phyloP scores from a whole-genome alignment of 2,797 vertebrate genomes.

The Pseudochirops corinnae region DNA sequence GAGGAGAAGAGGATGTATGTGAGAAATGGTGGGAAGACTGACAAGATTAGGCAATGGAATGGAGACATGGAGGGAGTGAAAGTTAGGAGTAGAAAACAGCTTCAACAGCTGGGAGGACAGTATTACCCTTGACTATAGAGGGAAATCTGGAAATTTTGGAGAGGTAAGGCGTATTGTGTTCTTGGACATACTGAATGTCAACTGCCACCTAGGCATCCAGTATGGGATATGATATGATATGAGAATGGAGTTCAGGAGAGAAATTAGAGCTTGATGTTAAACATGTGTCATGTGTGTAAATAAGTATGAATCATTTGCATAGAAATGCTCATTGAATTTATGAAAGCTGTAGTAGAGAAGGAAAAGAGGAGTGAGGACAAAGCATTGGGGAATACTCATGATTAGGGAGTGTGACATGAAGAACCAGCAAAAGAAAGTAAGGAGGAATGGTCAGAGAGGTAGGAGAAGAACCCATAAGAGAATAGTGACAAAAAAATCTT shows the following conservation, averaged over 20 bases:
- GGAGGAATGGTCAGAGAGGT: background rate
- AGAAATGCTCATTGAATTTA: background rate
- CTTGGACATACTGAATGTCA: background rate
- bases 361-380: background rate
- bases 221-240: background rate
- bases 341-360: background rate
- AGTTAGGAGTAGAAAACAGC: background rate
- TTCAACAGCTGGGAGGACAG: background rate
- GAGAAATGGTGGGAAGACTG: background rate
- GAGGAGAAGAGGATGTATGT: background rate
- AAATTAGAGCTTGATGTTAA: background rate
- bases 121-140: background rate
- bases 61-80: background rate
- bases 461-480: background rate
- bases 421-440: background rate
- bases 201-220: background rate
- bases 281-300: background rate
- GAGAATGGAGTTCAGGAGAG: background rate
- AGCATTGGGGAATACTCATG: background rate
- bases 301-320: background rate
- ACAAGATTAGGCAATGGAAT: background rate
- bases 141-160: background rate
- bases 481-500: background rate
- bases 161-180: background rate
- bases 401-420: background rate